phyloP scores from a whole-genome alignment of 2,113 vertebrate species.

The Turdus rufiventris region DNA sequence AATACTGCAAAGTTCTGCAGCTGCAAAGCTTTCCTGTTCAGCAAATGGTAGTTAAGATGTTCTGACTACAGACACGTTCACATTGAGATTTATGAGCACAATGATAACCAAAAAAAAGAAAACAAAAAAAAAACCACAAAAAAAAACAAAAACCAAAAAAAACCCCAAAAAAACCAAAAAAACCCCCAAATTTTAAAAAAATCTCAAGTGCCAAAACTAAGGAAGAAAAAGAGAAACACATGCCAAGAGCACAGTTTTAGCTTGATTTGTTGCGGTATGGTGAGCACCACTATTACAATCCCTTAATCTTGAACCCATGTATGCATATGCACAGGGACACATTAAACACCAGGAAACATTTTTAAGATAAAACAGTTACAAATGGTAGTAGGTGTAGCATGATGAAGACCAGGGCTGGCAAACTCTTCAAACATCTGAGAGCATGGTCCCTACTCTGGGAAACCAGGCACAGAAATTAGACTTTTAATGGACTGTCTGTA shows the following conservation, averaged over 20 bases:
- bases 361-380: background rate
- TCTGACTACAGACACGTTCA: background rate
- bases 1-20: background rate
- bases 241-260: background rate
- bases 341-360: background rate
- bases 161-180: too few species aligned
- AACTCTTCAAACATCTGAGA: background rate
- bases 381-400: background rate
- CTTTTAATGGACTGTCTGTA: background rate
- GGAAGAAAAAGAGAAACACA: fast-evolving
- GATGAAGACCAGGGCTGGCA: background rate
- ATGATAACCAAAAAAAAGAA: background rate
- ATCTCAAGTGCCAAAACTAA: background rate
- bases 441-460: background rate
- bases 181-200: background rate
- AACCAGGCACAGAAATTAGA: background rate
- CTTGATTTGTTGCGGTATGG: background rate
- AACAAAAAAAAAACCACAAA: too few species aligned
- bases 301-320: background rate
- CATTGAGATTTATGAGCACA: background rate
- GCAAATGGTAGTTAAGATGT: background rate
- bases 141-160: too few species aligned
- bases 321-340: fast-evolving
- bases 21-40: background rate
- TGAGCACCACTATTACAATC: fast-evolving